Conservation (phyloP, 2,888 invertebrate genomes). For the Euplagia quadripunctaria region DNA sequence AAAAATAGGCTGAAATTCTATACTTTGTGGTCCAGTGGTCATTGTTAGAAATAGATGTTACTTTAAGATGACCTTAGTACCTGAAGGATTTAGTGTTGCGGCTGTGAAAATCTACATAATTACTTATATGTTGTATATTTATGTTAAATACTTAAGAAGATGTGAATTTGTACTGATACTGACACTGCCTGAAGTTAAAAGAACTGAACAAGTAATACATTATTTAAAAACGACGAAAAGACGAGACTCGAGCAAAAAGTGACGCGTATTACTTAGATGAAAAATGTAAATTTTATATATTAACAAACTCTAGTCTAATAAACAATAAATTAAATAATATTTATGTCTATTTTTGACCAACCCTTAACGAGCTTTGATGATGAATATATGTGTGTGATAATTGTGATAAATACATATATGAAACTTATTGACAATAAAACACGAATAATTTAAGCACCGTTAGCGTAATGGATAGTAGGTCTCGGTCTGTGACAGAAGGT, state of each 20-base stretch:
- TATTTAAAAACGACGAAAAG: neutral
- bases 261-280: neutral
- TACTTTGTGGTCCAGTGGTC: conserved; percentile 22
- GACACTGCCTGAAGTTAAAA: conserved; percentile 1
- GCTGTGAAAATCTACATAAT: conserved; percentile 43
- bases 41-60: conserved; percentile 17
- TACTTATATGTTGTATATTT: conserved; percentile 31
- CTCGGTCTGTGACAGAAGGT: too few species aligned
- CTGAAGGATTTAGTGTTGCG: conserved; percentile 36
- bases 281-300: neutral
- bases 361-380: neutral
- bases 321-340: neutral
- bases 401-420: too few species aligned
- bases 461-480: too few species aligned
- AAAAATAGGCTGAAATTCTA: conserved; percentile 8
- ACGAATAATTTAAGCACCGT: too few species aligned
- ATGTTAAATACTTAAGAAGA: conserved; percentile 20
- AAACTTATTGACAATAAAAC: too few species aligned
- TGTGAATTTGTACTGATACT: neutral
- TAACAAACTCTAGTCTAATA: conserved; percentile 8
- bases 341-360: neutral
- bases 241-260: neutral
- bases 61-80: conserved; percentile 38
- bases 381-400: too few species aligned
- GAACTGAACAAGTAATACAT: neutral